A percentile compares a stretch with the other conserved stretches of the same genome.
Evolutionary conservation across 2,888 invertebrate genomes (phyloP).

Genomic region (Magallana nippona): DNA sequence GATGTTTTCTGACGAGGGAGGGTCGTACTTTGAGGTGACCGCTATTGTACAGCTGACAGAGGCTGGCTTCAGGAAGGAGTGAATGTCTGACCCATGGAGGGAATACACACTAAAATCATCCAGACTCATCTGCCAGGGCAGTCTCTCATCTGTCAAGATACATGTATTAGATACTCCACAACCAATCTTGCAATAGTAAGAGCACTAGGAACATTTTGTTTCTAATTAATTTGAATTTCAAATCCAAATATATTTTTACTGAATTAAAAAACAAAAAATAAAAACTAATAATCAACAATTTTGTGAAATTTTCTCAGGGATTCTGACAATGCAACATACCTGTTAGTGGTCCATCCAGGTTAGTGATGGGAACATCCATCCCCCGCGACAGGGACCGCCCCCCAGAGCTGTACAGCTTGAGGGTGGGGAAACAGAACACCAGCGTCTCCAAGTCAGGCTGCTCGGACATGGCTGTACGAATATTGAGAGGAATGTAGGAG

Average conservation of each 20-base stretch:
- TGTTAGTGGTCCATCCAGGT: slow-evolving; percentile 74
- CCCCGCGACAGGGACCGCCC: slow-evolving; percentile 79
- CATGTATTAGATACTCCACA: too few relatives aligned
- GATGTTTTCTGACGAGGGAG: slow-evolving; percentile 78
- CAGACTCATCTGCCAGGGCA: slow-evolving; percentile 88
- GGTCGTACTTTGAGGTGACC: slow-evolving; percentile 82
- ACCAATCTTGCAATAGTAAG: too few relatives aligned
- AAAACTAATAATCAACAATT: too few relatives aligned
- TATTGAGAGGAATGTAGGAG: slow-evolving; percentile 70
- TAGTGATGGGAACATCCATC: slow-evolving; percentile 76
- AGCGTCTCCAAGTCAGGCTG: slow-evolving; percentile 80
- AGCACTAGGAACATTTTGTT: too few relatives aligned
- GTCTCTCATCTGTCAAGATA: slow-evolving; percentile 75
- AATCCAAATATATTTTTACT: too few relatives aligned
- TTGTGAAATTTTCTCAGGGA: background rate
- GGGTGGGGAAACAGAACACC: slow-evolving; percentile 83
- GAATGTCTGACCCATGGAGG: slow-evolving; percentile 80
- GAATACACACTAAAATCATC: slow-evolving; percentile 86
- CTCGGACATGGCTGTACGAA: slow-evolving; percentile 57
- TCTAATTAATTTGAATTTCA: too few relatives aligned
- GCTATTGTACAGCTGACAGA: slow-evolving; percentile 85
- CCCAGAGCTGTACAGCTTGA: slow-evolving; percentile 83
- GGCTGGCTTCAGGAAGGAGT: slow-evolving; percentile 82
- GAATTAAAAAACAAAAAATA: too few relatives aligned
- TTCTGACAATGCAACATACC: slow-evolving; percentile 60